Base-by-base conservation (phyloP, 2,888 invertebrate genomes). In the Lithophane ornitopus region DNA sequence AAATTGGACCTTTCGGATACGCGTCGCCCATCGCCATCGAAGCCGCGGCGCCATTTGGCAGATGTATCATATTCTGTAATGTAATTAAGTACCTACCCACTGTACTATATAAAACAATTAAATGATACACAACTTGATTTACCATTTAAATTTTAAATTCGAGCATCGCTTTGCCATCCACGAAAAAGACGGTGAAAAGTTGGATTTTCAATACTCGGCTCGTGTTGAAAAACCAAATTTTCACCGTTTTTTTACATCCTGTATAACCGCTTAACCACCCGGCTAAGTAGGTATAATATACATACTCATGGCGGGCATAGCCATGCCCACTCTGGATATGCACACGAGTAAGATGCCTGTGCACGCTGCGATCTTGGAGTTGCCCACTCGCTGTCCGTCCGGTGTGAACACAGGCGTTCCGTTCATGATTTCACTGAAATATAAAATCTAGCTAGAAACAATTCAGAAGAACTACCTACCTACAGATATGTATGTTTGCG, bases 221-320 rank as follows among this genome's bases (percentile, higher is more conserved):
- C n/a, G n/a, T n/a, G 12, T 54, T 54, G n/a, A 54, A n/a, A n/a
- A 12, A 12, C 54, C 54, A 54, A n/a, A 11, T 22, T 22, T 2
- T 22, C 46, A 9, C 19, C 8, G 34, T 19, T 1, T n/a, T 52
- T 12, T 12, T n/a, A n/a, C 4, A 54, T 6, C 0, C 49, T 49
- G 49, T 49, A 49, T 19, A 49, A 49, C 19, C 49, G 19, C 8
- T 49, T 2, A 49, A 9, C 49, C 39, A 1, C 9, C 12, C 12
- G 49, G 8, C 22, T 22, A n/a, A 26, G 54, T n/a, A 14, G 8
- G 22, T 49, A 49, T 54, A n/a, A n/a, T 54, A 54, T 65, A 76
- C 80, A 7, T 95, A 99, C 99, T 97, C 99, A 99, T 99, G 91
- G 99, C 99, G 16, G 99, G 99, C 34, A 98, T 93, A 0, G 99